phyloP scores from a whole-genome alignment of 2,113 vertebrate species.

The Lepus timidus region DNA sequence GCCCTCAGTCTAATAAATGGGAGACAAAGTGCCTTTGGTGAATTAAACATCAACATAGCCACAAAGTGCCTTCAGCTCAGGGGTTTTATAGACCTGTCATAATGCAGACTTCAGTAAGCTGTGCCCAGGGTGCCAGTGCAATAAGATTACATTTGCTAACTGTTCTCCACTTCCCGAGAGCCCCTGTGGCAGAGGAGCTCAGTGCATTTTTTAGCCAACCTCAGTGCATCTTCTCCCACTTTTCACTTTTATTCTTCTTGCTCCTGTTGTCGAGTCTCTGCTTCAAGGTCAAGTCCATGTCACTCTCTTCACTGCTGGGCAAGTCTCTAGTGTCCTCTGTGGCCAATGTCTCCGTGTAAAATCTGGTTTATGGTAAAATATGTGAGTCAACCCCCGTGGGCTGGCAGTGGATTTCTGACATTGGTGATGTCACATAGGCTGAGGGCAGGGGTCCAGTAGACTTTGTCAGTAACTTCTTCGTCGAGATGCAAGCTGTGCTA shows the following conservation, averaged over 20 bases:
- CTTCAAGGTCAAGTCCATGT: background rate
- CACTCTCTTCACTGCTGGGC: fast-evolving
- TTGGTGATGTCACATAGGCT: background rate
- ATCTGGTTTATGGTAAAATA: background rate
- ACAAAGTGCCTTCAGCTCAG: background rate
- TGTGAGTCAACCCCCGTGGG: background rate
- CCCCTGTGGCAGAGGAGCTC: background rate
- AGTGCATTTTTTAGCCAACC: background rate
- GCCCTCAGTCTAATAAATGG: background rate
- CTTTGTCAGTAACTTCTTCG: background rate
- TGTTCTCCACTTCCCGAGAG: background rate
- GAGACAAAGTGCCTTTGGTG: background rate
- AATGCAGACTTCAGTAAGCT: background rate
- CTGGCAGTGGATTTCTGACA: background rate
- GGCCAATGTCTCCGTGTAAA: background rate
- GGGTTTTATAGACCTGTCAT: background rate
- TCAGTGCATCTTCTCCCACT: background rate
- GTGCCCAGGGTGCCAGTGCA: background rate
- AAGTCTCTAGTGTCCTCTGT: background rate
- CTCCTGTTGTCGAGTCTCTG: background rate
- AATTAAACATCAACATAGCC: background rate
- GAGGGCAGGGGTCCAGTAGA: too few species aligned
- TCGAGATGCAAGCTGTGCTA: background rate
- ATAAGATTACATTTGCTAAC: background rate
- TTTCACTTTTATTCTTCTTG: background rate